phyloP scores from a whole-genome alignment of 2,888 invertebrate species.

The Drosophila sordidula region DNA sequence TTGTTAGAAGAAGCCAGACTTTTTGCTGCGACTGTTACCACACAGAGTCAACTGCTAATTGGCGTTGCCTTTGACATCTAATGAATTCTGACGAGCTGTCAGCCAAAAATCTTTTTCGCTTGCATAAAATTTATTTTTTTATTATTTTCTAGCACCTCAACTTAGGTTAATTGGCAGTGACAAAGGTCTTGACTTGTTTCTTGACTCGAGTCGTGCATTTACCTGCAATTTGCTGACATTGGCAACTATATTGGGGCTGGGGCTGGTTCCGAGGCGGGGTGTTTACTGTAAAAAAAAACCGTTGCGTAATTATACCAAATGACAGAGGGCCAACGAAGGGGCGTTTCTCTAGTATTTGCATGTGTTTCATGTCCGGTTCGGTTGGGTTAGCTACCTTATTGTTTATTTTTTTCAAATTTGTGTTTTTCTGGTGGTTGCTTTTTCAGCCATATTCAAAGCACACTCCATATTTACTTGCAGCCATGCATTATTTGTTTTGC shows the following conservation, averaged over 20 bases:
- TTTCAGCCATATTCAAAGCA: constrained; percentile 23
- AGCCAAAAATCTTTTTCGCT: constrained; percentile 13
- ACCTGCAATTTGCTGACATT: constrained; percentile 44
- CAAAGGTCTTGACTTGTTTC: constrained; percentile 69
- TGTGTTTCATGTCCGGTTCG: constrained; percentile 38
- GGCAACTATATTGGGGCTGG: constrained; percentile 2
- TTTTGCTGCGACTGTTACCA: constrained; percentile 28
- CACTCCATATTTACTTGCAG: constrained; percentile 39
- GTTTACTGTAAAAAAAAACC: not conserved
- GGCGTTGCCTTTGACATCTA: constrained; percentile 41
- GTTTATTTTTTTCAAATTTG: not conserved
- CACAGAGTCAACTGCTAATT: constrained; percentile 43
- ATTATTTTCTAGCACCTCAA: constrained; percentile 6
- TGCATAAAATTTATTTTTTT: constrained; percentile 4
- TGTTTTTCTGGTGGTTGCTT: constrained; percentile 17
- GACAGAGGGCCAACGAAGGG: constrained; percentile 28
- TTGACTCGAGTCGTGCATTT: constrained; percentile 6
- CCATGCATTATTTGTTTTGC: constrained; percentile 54
- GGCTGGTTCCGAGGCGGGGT: not conserved
- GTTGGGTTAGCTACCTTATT: constrained; percentile 2
- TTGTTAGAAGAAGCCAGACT: constrained; percentile 56
- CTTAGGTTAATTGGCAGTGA: constrained; percentile 72
- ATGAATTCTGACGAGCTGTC: constrained; percentile 71
- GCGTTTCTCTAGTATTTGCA: constrained; percentile 49
- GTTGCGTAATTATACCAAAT: constrained; percentile 49